Conservation (phyloP, 2,797 vertebrate genomes). For the Ceyx erithaca region DNA sequence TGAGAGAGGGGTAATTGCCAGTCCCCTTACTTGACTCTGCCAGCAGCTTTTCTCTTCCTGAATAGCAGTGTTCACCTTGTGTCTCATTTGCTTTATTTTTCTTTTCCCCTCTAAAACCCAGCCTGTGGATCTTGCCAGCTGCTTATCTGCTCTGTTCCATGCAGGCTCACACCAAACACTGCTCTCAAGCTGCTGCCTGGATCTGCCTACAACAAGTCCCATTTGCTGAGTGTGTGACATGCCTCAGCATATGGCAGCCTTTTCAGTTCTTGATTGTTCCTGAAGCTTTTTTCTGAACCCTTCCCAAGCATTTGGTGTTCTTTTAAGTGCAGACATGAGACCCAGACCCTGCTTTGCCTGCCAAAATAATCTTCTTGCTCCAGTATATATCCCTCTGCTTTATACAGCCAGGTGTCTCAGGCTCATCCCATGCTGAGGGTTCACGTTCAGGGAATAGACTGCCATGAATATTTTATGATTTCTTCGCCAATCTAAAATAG, state of each 20-base stretch:
- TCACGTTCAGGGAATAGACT: not conserved
- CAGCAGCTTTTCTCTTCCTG: not conserved
- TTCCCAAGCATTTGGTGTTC: not conserved
- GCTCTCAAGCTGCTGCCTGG: not conserved
- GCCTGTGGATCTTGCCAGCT: not conserved
- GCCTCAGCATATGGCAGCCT: not conserved
- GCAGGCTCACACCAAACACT: fast-evolving
- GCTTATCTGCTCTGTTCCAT: not conserved
- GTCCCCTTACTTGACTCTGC: not conserved
- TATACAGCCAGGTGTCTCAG: not conserved
- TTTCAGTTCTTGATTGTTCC: not conserved
- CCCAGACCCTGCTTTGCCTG: not conserved
- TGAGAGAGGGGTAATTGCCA: not conserved
- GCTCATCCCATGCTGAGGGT: not conserved
- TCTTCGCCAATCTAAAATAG: not conserved
- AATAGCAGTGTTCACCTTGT: not conserved
- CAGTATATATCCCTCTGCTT: not conserved
- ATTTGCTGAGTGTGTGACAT: fast-evolving
- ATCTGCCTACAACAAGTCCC: not conserved
- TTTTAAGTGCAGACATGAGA: not conserved
- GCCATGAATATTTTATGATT: not conserved
- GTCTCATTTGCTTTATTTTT: not conserved
- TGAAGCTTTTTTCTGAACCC: not conserved
- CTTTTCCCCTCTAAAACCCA: not conserved
- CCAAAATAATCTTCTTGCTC: not conserved